These are phyloP conservation scores for Dendrolimus houi DNA, from an alignment of 2,888 invertebrate genomes.

Conservation along the genomic window DNA sequence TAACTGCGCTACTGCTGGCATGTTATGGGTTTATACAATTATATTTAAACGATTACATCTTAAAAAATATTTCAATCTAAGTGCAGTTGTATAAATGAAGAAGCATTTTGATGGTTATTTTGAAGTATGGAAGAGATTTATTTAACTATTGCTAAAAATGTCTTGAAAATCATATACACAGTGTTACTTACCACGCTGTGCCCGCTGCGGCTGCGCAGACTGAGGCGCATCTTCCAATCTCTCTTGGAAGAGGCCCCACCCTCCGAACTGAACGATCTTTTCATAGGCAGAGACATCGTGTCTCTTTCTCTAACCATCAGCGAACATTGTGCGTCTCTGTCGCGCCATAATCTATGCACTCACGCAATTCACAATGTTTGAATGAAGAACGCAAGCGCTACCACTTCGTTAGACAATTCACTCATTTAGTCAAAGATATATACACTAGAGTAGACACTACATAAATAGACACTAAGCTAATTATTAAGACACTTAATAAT, in stretches of 20 bases:
- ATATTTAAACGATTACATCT: too few species aligned
- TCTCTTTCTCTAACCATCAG: constrained; percentile 18
- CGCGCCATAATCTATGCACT: constrained; percentile 21
- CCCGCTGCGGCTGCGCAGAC: constrained; percentile 82
- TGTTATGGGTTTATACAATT: too few species aligned
- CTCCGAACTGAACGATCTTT: constrained; percentile 81
- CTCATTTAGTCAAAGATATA: not conserved
- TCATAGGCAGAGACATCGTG: constrained; percentile 70
- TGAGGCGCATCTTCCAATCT: constrained; percentile 85
- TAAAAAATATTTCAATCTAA: too few species aligned
- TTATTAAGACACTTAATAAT: not conserved
- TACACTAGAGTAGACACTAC: not conserved
- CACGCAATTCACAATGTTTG: constrained; percentile 3
- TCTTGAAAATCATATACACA: not conserved
- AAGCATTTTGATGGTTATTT: too few species aligned
- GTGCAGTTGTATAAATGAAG: too few species aligned
- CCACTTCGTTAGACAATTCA: not conserved
- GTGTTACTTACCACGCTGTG: constrained; percentile 71
- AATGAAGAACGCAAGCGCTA: not conserved
- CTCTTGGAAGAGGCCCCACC: constrained; percentile 70
- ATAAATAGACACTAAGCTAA: not conserved
- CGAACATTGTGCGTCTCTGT: constrained; percentile 33
- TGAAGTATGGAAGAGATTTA: too few species aligned
- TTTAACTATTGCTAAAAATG: too few species aligned
- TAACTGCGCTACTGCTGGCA: too few species aligned